Conservation (phyloP, 2,888 invertebrate species). For the Apotomis capreana region DNA sequence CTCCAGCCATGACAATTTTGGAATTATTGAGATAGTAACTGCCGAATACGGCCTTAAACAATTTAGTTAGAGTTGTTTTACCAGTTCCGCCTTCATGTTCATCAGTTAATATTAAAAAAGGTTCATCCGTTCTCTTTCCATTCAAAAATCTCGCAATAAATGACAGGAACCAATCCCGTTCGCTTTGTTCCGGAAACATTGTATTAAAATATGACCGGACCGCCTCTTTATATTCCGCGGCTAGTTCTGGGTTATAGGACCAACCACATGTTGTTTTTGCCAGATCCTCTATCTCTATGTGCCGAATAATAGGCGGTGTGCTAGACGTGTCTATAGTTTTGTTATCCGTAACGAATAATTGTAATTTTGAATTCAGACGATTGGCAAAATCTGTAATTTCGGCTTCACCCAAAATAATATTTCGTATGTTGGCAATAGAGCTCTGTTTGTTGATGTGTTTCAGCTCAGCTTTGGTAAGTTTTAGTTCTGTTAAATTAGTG, state of each 20-base stretch:
- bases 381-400: constrained; percentile 6
- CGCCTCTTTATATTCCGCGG: constrained; percentile 20
- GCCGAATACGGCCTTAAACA: constrained; percentile 19
- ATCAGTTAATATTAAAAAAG: not conserved
- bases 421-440: constrained; percentile 2
- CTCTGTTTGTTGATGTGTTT: not conserved
- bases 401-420: constrained; percentile 7
- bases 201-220: constrained; percentile 20
- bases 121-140: not conserved
- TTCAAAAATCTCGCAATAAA: not conserved
- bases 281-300: constrained; percentile 31
- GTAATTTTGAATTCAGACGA: not conserved
- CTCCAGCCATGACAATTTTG: constrained; percentile 7
- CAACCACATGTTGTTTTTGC: constrained; percentile 33
- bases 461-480: too few relatives aligned
- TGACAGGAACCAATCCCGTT: not conserved
- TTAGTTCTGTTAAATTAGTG: too few relatives aligned
- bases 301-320: constrained; percentile 34
- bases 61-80: not conserved
- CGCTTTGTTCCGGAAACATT: not conserved
- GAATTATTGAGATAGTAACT: constrained; percentile 24
- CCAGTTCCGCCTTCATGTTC: not conserved
- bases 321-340: not conserved
- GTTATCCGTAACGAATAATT: not conserved
- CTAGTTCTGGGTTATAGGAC: constrained; percentile 29